phyloP scores from a whole-genome alignment of 1,140 invertebrate genomes.

The Battus philenor region DNA sequence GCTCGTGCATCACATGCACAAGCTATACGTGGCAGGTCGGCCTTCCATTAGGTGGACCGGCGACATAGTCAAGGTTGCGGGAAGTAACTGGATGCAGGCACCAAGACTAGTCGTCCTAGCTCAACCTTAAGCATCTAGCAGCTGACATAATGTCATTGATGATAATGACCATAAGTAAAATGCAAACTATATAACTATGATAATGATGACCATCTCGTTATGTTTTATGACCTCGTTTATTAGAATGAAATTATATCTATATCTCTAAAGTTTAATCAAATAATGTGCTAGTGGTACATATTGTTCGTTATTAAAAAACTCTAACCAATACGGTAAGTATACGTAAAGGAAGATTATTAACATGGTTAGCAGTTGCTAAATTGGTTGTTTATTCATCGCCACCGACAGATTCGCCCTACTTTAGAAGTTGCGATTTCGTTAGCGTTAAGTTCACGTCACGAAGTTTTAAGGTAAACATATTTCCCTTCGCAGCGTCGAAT shows the following conservation, averaged over 20 bases:
- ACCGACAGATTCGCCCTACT: slow-evolving; percentile 1
- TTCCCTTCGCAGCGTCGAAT: slow-evolving; percentile 1
- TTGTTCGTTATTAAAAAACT: not conserved
- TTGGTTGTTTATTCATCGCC: slow-evolving; percentile 3
- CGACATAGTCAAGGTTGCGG: too few relatives aligned
- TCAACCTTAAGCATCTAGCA: too few relatives aligned
- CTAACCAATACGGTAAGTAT: too few relatives aligned
- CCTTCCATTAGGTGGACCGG: too few relatives aligned
- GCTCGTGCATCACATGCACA: too few relatives aligned
- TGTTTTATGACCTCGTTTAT: not conserved
- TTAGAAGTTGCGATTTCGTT: slow-evolving; percentile 13
- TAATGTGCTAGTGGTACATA: not conserved
- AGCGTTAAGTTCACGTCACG: not conserved
- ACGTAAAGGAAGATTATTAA: too few relatives aligned
- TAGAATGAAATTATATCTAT: too few relatives aligned
- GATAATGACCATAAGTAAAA: not conserved
- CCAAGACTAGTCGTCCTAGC: too few relatives aligned
- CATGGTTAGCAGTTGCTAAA: not conserved
- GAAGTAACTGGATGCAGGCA: too few relatives aligned
- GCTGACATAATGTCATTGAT: too few relatives aligned
- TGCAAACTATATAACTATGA: not conserved
- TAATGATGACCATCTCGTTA: not conserved
- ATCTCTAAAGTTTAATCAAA: too few relatives aligned
- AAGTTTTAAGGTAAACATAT: slow-evolving; percentile 12
- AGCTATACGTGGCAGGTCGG: too few relatives aligned